These are phyloP conservation scores for Hemitrygon akajei DNA, from an alignment of 2,797 vertebrate genomes.

Conservation along the genomic window DNA sequence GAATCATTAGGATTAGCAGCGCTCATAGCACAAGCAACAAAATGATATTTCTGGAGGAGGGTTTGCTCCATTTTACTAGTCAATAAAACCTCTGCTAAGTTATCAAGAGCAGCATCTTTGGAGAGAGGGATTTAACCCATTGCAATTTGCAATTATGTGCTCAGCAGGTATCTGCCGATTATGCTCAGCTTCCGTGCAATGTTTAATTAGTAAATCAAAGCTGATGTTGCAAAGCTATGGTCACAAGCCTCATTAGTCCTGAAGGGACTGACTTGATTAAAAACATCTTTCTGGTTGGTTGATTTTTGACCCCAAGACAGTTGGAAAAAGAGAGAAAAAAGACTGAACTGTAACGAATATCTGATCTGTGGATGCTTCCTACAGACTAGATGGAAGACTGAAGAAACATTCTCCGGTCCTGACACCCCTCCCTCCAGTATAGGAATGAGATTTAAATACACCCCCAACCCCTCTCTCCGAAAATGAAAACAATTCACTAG, in stretches of 20 bases:
- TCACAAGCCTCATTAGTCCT: conserved; percentile 21
- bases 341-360: background rate
- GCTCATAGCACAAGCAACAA: background rate
- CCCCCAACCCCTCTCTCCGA: background rate
- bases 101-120: background rate
- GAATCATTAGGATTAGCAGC: background rate
- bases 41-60: background rate
- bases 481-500: background rate
- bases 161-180: conserved; percentile 9
- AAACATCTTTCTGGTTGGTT: conserved; percentile 15
- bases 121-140: background rate
- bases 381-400: background rate
- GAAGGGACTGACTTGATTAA: background rate
- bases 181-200: background rate
- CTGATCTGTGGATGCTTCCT: background rate
- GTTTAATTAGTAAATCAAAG: conserved; percentile 29
- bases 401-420: background rate
- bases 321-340: background rate
- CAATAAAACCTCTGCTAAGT: background rate
- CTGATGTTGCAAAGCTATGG: conserved; percentile 9
- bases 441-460: background rate
- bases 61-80: background rate
- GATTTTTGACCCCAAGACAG: background rate
- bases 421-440: background rate
- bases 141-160: conserved; percentile 25